Base-by-base conservation (phyloP, 2,888 invertebrate genomes). In the Seira musarum region DNA sequence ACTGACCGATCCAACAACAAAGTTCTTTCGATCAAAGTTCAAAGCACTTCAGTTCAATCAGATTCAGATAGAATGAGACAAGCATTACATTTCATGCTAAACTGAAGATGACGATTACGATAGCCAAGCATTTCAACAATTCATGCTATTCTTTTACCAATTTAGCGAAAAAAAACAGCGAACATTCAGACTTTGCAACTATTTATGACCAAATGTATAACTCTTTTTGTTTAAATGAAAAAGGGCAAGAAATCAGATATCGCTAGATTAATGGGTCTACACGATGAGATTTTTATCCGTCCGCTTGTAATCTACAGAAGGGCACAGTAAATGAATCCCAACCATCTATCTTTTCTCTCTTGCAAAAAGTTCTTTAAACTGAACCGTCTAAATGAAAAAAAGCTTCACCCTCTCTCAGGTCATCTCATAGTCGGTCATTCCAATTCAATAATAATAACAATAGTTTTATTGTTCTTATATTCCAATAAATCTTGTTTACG, bases 191-290 rank as follows among this genome's bases (percentile, higher is more conserved):
- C 40, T 40, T 13, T 40, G 40, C 13, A 8, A 40, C 40, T 40
- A 40, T 40, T 40, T 40, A 40, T 40, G 40, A 40, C 40, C 40
- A 40, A 40, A 40, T 40, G 40, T 13, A n/a, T n/a, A n/a, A n/a
- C n/a, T n/a, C 13, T 40, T 40, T 40, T 40, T 40, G 40, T 40
- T 40, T 40, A 40, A n/a, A 40, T 40, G 40, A 40, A 67, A 67
- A 67, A 67, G 67, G 67, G 67, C 40, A 40, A 67, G 46, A 67
- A 21, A 49, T 49, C 46, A 49, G 53, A 49, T 67, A 2, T 22
- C 49, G 53, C 49, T 49, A 67, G 67, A 67, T 67, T 67, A 67
- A 67, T 67, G 67, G 53, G 49, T 40, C 40, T 40, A 40, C 40
- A 40, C 49, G 10, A 49, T 49, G 19, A 67, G 67, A 67, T 67